Percentiles rank a stretch among this genome's conserved stretches.
phyloP scores from a whole-genome alignment of 2,888 invertebrate species.

The Tryphoninae sp. region DNA sequence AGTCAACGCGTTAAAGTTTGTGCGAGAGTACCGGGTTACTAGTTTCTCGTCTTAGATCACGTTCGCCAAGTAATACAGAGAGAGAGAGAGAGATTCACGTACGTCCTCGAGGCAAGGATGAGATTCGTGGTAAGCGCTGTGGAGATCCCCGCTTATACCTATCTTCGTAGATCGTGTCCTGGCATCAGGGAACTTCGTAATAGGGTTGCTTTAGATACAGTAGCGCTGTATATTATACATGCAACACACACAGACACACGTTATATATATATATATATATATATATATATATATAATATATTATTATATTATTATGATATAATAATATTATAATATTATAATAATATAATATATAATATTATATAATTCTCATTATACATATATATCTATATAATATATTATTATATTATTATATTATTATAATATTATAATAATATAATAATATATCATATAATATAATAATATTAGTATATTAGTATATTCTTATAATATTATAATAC shows the following conservation, averaged over 20 bases:
- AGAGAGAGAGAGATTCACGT: background rate
- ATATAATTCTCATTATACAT: too few species aligned
- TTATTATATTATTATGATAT: too few species aligned
- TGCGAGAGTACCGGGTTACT: background rate
- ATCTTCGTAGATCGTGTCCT: slow-evolving; percentile 75
- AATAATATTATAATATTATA: too few species aligned
- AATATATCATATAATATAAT: too few species aligned
- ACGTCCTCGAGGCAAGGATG: slow-evolving; percentile 21
- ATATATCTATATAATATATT: too few species aligned
- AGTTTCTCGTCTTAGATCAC: background rate
- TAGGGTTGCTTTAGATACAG: slow-evolving; percentile 71
- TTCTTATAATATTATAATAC: too few species aligned
- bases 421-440: too few species aligned
- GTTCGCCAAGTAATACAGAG: background rate
- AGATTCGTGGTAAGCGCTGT: slow-evolving; percentile 23
- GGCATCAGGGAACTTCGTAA: slow-evolving; percentile 78
- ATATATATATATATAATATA: background rate
- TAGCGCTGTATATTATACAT: slow-evolving; percentile 33
- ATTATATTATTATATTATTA: too few species aligned
- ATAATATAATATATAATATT: too few species aligned
- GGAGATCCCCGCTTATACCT: slow-evolving; percentile 37
- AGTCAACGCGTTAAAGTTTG: background rate
- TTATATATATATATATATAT: slow-evolving; percentile 4
- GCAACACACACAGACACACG: background rate
- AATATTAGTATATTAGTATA: too few species aligned